Evolutionary conservation across 2,113 vertebrate species (phyloP).

Genomic region (Crotalus tigris): DNA sequence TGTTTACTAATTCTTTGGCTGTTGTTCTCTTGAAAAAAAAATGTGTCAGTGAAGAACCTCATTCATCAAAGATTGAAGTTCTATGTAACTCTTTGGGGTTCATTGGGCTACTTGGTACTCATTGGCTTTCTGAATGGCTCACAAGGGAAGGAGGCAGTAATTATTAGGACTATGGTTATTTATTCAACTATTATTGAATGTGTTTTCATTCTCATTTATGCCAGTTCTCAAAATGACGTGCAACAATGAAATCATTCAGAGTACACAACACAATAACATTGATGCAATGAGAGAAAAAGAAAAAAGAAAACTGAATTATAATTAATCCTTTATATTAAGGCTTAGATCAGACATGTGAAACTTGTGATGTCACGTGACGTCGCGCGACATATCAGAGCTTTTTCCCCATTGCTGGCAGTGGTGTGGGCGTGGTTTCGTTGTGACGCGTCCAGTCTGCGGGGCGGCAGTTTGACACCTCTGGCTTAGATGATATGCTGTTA

Average conservation of each 20-base stretch:
- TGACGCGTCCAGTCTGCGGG: too few species aligned
- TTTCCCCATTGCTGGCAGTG: too few species aligned
- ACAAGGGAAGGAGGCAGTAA: neutral
- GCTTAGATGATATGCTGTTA: neutral
- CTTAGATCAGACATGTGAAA: neutral
- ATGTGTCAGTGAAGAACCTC: neutral
- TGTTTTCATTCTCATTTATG: neutral
- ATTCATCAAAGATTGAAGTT: neutral
- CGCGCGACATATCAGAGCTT: too few species aligned
- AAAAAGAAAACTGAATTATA: neutral
- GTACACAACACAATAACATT: neutral
- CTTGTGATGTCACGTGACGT: too few species aligned
- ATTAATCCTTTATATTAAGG: neutral
- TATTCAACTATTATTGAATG: neutral
- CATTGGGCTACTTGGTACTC: neutral
- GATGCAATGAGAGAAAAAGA: neutral
- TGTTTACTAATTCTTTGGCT: conserved; percentile 7
- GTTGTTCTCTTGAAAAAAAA: neutral
- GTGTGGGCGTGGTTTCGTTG: too few species aligned
- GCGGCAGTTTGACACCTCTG: neutral
- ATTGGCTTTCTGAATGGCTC: neutral
- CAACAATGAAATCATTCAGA: neutral
- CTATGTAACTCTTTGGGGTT: neutral
- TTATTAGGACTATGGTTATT: neutral
- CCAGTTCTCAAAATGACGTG: neutral